Percentiles rank a stretch among this genome's conserved stretches.
phyloP scores from a whole-genome alignment of 2,113 vertebrate species.

The Malurus alboscapulatus region DNA sequence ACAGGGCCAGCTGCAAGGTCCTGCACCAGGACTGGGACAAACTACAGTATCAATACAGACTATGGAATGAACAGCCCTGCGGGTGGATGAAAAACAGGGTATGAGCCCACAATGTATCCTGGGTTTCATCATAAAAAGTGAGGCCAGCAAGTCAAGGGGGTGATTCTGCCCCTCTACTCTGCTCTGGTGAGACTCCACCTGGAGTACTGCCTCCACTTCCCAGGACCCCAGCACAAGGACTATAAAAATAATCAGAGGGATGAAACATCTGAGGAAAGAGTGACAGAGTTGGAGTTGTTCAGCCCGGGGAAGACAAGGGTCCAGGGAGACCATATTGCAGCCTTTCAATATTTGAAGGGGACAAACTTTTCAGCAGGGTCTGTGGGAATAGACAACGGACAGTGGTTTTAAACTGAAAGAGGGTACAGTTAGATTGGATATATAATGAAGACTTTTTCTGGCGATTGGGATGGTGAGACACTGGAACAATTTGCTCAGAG shows the following conservation, averaged over 20 bases:
- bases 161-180: not conserved
- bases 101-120: rapidly evolving
- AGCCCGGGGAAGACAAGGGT: not conserved
- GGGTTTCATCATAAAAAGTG: not conserved
- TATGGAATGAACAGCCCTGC: not conserved
- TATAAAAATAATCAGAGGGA: not conserved
- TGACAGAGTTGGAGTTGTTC: not conserved
- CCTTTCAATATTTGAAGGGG: not conserved
- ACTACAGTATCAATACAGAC: not conserved
- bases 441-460: not conserved
- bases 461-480: rapidly evolving
- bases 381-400: not conserved
- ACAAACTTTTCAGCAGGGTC: not conserved
- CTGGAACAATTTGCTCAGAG: not conserved
- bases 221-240: too few species aligned
- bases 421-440: not conserved
- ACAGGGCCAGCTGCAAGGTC: not conserved
- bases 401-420: not conserved
- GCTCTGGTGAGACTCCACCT: not conserved
- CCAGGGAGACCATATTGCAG: not conserved
- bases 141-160: not conserved
- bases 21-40: not conserved
- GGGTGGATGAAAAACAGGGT: not conserved
- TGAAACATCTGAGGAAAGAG: not conserved
- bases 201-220: not conserved